Base-by-base conservation (phyloP, 2,888 invertebrate genomes). In the Strigamia crassipes region DNA sequence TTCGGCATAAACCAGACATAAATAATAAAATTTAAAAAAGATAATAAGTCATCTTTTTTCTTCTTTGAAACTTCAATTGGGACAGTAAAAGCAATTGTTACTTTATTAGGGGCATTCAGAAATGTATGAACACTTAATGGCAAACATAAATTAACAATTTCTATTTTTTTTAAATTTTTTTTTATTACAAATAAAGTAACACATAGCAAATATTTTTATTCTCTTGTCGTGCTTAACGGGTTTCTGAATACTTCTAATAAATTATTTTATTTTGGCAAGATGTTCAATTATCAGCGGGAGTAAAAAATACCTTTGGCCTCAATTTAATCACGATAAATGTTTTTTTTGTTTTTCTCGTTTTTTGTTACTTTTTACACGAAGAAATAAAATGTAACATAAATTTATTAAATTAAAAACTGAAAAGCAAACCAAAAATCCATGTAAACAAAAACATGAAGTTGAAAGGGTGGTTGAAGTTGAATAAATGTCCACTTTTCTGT, bases 231-330 rank as follows among this genome's bases (percentile, higher is more conserved):
- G 27, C 3, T 2, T 27, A 38, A 38, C 38, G 6, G 6, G 38
- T 38, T 38, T 38, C 38, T 38, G 38, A 38, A 38, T 38, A 38
- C 38, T 6, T 38, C 38, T 6, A 38, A 38, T 38, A 38, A 38
- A 46, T 46, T 46, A 13, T 46, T 46, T n/a, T 15, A n/a, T 46
- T 46, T 66, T 66, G 61, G 61, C 61, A 66, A 66, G 21, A 23
- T 23, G 61, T 21, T 66, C 13, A 66, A 23, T 23, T 66, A 23
- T 66, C 23, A 23, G 61, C 1, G 13, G 21, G 18, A 23, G 61
- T 21, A 23, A 66, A 66, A 66, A 66, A 66, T 66, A 66, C 61
- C 61, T 66, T 66, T 66, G 61, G 61, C 61, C 61, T 66, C 61
- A 21, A 23, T 46, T 46, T 46, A n/a, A 46, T 46, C 13, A 46